A percentile compares a stretch with the other conserved stretches of the same genome.
Conservation (phyloP, 2,888 invertebrate genomes). For the Rhagonycha fulva region DNA sequence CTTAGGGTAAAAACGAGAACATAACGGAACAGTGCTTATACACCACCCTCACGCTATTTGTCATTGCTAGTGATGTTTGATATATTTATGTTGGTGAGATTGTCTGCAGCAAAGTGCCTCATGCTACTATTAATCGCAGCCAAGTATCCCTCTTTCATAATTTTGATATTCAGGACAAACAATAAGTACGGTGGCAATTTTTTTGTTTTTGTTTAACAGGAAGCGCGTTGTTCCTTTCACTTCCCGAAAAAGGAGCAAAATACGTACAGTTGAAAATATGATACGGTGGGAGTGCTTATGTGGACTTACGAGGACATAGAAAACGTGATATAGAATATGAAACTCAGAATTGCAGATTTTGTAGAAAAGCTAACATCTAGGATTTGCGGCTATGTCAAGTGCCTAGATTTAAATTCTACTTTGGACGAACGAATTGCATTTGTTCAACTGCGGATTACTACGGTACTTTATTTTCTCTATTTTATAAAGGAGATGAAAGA, state of each 20-base stretch:
- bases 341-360: constrained; percentile 43
- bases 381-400: constrained; percentile 36
- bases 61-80: constrained; percentile 55
- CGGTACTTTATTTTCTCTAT: neutral
- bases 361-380: constrained; percentile 31
- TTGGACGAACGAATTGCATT: constrained; percentile 14
- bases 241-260: constrained; percentile 2
- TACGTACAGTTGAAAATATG: constrained; percentile 29
- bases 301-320: constrained; percentile 41
- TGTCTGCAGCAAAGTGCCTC: constrained; percentile 51
- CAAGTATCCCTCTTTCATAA: constrained; percentile 11
- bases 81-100: constrained; percentile 53
- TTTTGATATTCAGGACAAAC: constrained; percentile 8
- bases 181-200: neutral
- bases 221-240: neutral
- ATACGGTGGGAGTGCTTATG: constrained; percentile 35
- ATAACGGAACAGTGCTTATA: constrained; percentile 31
- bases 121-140: constrained; percentile 47
- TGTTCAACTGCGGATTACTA: constrained; percentile 9
- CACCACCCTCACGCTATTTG: constrained; percentile 51
- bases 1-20: constrained; percentile 29
- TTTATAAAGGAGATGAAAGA: neutral
- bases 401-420: constrained; percentile 24
- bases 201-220: neutral
- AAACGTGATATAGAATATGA: constrained; percentile 44